Base-by-base conservation (phyloP, 2,797 vertebrate genomes). In the Diplodus puntazzo region DNA sequence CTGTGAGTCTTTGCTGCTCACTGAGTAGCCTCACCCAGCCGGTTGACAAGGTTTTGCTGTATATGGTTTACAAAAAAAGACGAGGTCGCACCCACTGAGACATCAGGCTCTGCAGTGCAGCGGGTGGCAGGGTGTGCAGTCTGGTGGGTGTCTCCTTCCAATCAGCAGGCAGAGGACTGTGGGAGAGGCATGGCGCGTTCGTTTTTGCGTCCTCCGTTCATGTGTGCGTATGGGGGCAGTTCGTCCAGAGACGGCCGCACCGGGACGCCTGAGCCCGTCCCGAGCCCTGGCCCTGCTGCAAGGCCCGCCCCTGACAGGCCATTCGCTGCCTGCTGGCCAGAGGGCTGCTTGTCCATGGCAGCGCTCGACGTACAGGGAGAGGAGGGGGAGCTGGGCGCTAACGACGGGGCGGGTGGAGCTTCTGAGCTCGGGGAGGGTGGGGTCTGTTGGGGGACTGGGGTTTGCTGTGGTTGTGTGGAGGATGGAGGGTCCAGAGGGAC, bases 151-250 rank as follows among this genome's bases (percentile, higher is more conserved):
- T 20, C 58, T 70, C 63, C 12, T 69, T 79, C 82, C 67, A 1
- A 95, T 98, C 97, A 98, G 97, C 98, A 99, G 94, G 97, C 97
- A 0, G 98, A 98, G 18, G 98, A 98, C 95, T 98, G 98, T n/a
- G 98, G 98, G 88, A 99, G 93, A 20, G 98, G 97, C 93, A 98
- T 91, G 73, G 97, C 91, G 9, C 97, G 93, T 92, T 99, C 97
- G 0, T 98, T 98, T 92, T 98, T 98, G 73, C 98, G 96, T 0
- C 97, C 97, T 42, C 98, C 98, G 1, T 99, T 99, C 98, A 99
- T 99, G 96, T 99, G 98, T 0, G 98, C 96, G 14, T 98, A 99
- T 0, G 97, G 96, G 90, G 97, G 97, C 43, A 96, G 91, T 90
- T 99, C 97, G 25, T 98, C 97, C 53, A 97, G 96, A 81, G 96